A percentile compares a stretch with the other conserved stretches of the same genome.
Conservation (phyloP, 2,797 vertebrate genomes). For the Intellagama lesueurii region DNA sequence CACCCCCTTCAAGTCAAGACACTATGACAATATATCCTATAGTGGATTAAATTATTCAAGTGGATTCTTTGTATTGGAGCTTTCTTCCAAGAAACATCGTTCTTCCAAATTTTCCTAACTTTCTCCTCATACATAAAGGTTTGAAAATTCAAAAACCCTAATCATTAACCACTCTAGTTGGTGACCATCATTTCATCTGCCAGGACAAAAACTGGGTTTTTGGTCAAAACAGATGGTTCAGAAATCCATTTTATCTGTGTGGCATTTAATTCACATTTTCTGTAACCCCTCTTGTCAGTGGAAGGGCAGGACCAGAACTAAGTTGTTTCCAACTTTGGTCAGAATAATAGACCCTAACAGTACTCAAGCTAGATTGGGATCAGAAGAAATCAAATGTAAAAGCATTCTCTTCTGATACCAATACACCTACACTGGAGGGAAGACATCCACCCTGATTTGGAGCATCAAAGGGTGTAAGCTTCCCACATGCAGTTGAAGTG, state of each 20-base stretch:
- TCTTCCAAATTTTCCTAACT: background rate
- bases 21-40: background rate
- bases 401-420: background rate
- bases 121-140: too few relatives aligned
- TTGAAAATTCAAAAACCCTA: too few relatives aligned
- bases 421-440: background rate
- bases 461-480: background rate
- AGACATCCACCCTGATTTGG: constrained; percentile 6
- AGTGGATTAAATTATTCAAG: background rate
- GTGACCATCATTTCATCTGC: background rate
- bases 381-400: background rate
- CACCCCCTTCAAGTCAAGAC: background rate
- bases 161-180: background rate
- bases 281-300: background rate
- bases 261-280: background rate
- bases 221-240: background rate
- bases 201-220: background rate
- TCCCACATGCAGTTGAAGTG: constrained; percentile 16
- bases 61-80: background rate
- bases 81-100: background rate
- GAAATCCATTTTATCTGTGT: background rate
- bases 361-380: too few relatives aligned
- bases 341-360: background rate
- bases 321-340: background rate
- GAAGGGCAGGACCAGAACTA: background rate